Base-by-base conservation (phyloP, 2,888 invertebrate species). In the Halictus quadricinctus region DNA sequence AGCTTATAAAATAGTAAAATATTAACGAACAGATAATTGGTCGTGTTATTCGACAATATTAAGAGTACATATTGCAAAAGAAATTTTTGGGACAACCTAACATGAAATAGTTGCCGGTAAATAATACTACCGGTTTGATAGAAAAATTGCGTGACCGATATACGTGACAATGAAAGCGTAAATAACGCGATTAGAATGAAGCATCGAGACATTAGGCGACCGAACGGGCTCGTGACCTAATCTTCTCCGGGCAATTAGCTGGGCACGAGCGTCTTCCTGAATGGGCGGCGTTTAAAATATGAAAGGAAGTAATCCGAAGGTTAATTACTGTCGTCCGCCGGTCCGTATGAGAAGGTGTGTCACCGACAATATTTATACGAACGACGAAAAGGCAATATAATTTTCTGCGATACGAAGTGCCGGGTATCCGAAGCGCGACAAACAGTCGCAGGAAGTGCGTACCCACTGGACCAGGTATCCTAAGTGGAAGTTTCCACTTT, bases 401-500 rank as follows among this genome's bases (percentile, higher is more conserved):
- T 87, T 90, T 87, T 90, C 83, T 85, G 84, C 81, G 79, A 76
- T 79, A 84, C 87, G 85, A 79, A 36, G 81, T 21, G 50, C 21
- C 21, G 10, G 83, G 77, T 54, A 84, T 76, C 64, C 87, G 86
- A 88, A 87, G 89, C 87, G 88, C 89, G 91, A 88, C 90, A 89
- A 90, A 89, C 89, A 90, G 88, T 81, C 87, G 88, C 92, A 91
- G 93, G 93, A 93, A 93, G 89, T 86, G 87, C 91, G 92, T 93
- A 91, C 87, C 91, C 92, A 93, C 87, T 91, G 91, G 91, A 91
- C 91, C 90, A 90, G 84, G 91, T 89, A 88, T 91, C 90, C 91
- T 90, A 88, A 86, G 83, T 90, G 91, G 92, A 92, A 91, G 90
- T 92, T 90, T 91, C 92, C 92, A 92, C 91, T 92, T 91, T 91